phyloP scores from a whole-genome alignment of 2,888 invertebrate species.

The Drosophila anomelani region DNA sequence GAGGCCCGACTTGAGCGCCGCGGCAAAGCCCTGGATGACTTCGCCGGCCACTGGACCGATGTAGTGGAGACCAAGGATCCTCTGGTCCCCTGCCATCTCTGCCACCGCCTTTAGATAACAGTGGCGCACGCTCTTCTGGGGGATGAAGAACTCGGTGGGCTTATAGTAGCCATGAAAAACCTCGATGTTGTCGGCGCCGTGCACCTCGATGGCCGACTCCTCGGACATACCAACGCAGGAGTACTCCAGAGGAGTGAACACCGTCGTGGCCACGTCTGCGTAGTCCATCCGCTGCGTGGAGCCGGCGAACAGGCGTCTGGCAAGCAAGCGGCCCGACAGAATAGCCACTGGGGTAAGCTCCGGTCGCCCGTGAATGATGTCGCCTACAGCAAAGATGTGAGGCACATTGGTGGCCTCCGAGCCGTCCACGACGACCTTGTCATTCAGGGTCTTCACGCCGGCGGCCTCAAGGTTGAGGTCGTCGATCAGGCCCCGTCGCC shows the following conservation, averaged over 20 bases:
- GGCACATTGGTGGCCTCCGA: constrained; percentile 93
- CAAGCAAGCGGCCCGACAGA: constrained; percentile 93
- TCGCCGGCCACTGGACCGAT: constrained; percentile 96
- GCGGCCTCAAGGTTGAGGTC: constrained; percentile 90
- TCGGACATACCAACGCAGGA: constrained; percentile 96
- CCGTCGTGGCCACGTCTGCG: constrained; percentile 94
- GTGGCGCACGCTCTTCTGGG: constrained; percentile 92
- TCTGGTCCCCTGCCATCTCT: constrained; percentile 88
- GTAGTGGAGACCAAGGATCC: constrained; percentile 95
- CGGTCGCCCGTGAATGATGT: constrained; percentile 92
- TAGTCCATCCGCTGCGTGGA: constrained; percentile 90
- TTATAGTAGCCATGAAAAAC: constrained; percentile 96
- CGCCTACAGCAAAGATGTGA: constrained; percentile 97
- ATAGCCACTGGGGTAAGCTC: constrained; percentile 98
- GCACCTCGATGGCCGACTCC: constrained; percentile 89
- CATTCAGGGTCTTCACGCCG: constrained; percentile 88
- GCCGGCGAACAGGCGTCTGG: constrained; percentile 89
- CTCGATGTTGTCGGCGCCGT: constrained; percentile 92
- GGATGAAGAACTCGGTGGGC: constrained; percentile 97
- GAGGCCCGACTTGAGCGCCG: constrained; percentile 92
- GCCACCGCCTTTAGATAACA: constrained; percentile 96
- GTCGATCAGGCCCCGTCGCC: constrained; percentile 90
- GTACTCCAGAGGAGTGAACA: constrained; percentile 98
- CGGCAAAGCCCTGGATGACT: constrained; percentile 96
- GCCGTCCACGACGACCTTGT: constrained; percentile 89